A percentile compares a stretch with the other conserved stretches of the same genome.
phyloP scores from a whole-genome alignment of 2,888 invertebrate species.

The Bellardia bayeri region DNA sequence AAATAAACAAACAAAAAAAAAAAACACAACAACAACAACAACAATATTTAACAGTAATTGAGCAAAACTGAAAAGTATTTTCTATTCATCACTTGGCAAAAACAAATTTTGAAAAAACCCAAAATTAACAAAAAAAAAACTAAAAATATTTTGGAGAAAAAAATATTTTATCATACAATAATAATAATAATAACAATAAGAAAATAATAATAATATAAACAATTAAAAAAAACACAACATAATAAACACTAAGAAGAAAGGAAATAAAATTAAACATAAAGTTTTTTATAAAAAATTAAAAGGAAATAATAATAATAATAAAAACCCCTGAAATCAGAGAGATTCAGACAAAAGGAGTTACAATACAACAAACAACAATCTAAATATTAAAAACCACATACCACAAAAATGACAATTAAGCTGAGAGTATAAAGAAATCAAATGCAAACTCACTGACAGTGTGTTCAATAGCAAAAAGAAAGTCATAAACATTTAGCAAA shows the following conservation, averaged over 20 bases:
- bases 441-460: conserved; percentile 63
- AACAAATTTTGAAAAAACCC: conserved; percentile 56
- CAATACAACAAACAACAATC: neutral
- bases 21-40: neutral
- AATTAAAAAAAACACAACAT: conserved; percentile 52
- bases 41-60: conserved; percentile 55
- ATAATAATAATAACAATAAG: conserved; percentile 50
- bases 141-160: conserved; percentile 64
- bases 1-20: conserved; percentile 1
- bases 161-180: conserved; percentile 46
- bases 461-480: conserved; percentile 51
- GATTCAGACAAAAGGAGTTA: neutral
- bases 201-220: conserved; percentile 56
- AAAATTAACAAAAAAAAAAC: conserved; percentile 47
- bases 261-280: conserved; percentile 71
- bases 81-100: conserved; percentile 66
- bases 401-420: conserved; percentile 70
- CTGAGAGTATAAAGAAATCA: conserved; percentile 73
- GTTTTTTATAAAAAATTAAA: conserved; percentile 54
- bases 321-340: conserved; percentile 11
- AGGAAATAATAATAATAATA: conserved; percentile 53
- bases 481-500: conserved; percentile 7
- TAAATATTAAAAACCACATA: conserved; percentile 1
- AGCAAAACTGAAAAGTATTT: conserved; percentile 51
- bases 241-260: conserved; percentile 79